Evolutionary conservation across 2,113 vertebrate genomes (phyloP).

Genomic region (Percopsis transmontana): DNA sequence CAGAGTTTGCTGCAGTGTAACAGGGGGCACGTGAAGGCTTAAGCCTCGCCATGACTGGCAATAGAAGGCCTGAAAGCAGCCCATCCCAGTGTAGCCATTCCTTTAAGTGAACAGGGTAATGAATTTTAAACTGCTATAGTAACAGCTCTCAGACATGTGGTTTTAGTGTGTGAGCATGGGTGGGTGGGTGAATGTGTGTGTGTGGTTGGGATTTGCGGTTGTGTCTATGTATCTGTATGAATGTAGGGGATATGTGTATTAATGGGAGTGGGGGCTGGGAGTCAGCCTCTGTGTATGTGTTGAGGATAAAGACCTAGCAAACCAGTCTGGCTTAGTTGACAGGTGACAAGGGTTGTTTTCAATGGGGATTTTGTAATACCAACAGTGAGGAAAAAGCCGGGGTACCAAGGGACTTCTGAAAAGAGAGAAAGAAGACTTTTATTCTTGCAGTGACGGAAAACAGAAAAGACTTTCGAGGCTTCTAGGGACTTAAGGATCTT

Average conservation of each 20-base stretch:
- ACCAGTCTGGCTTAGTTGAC: slow-evolving; percentile 84
- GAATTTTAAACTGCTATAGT: slow-evolving; percentile 83
- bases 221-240: slow-evolving; percentile 70
- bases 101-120: slow-evolving; percentile 79
- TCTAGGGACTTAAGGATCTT: slow-evolving; percentile 70
- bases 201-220: slow-evolving; percentile 55
- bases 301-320: slow-evolving; percentile 85
- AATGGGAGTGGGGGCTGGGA: slow-evolving; percentile 65
- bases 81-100: slow-evolving; percentile 67
- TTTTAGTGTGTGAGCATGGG: slow-evolving; percentile 74
- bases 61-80: slow-evolving; percentile 55
- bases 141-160: slow-evolving; percentile 79
- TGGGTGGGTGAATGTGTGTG: slow-evolving; percentile 68
- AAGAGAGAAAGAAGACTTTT: slow-evolving; percentile 82
- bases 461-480: slow-evolving; percentile 71
- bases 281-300: slow-evolving; percentile 72
- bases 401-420: slow-evolving; percentile 79
- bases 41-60: slow-evolving; percentile 19
- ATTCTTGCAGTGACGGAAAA: slow-evolving; percentile 68
- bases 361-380: slow-evolving; percentile 88
- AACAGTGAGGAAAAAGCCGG: slow-evolving; percentile 80
- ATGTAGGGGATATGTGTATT: slow-evolving; percentile 68
- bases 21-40: slow-evolving; percentile 38
- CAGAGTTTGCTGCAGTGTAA: slow-evolving; percentile 28
- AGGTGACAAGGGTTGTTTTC: slow-evolving; percentile 85